Evolutionary conservation across 2,888 invertebrate genomes (phyloP), one percentile per base, ranked within the genome.

Genomic region (Theretra japonica): DNA sequence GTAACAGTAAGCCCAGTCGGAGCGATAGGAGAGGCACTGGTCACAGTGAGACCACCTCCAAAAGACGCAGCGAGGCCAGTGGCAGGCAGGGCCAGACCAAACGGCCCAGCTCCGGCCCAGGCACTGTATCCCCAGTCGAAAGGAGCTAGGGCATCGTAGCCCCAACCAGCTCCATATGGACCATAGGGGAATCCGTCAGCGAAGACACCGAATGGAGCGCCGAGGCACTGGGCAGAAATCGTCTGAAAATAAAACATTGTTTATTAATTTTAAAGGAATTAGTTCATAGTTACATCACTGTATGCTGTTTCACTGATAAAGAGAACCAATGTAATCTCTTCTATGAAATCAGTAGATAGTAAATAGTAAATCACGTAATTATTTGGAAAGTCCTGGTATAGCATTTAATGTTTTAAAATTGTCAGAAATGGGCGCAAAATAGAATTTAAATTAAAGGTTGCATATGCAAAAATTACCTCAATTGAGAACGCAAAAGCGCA

Each of bases 81-180:
- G 19, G 73, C 70, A 30, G 72, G 58, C n/a, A 74, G 60, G 17
- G 87, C 88, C 70, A 86, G 85, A 11, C 85, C 82, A 62, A 86
- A 86, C 0, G 80, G 72, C 17, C 86, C 81, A 1, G 78, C 75
- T 50, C 84, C 85, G 65, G 80, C 73, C 0, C 88, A 56, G 57
- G 53, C 57, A 15, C 71, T 72, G 59, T 62, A 59, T 41, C 72
- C 48, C 69, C 59, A 41, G 30, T 69, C 68, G 19, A 28, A 68
- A 53, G 57, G 53, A 28, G 69, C 74, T 50, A 71, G 17, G n/a
- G 28, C 41, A 5, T 71, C 73, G 57, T 68, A 62, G 28, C 72
- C 41, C 68, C 60, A 48, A 28, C 71, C 69, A 19, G 33, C 70
- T 60, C 30, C 71, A 28, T 50, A 73, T 23, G 23, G 70, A 23